Base-by-base conservation (phyloP, 2,797 vertebrate genomes). In the Scyliorhinus canicula region DNA sequence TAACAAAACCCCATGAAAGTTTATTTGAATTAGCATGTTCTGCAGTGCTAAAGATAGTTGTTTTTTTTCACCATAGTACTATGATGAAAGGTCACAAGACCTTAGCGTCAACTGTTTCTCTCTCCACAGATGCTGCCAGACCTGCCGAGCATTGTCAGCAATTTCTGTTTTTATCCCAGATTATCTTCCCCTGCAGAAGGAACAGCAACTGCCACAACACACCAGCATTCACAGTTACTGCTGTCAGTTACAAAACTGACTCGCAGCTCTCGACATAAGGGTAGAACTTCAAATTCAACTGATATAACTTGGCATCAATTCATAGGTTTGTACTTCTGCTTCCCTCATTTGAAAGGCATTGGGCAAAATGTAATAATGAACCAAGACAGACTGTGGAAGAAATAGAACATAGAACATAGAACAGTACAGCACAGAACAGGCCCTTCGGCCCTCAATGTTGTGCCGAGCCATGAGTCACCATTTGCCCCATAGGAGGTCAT, bases 211-310 rank as follows among this genome's bases (percentile, higher is more conserved):
- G 86, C 52, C 52, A 88, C 40, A 82, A 88, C 52, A 88, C 31
- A 28, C 12, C 86, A 90, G 28, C 57, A 90, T 90, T 90, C 52
- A 90, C 86, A 57, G 85, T 57, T 88, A 52, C 55, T 88, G 85
- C 85, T 55, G 85, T 35, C 50, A 60, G n/a, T 2, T 60, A 28
- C 55, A 90, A 90, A n/a, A 35, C 86, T 60, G 86, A 90, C 86
- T 90, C 86, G 60, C 14, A 60, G 86, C 52, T n/a, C 28, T 60
- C 60, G 86, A 50, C 47, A 85, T 24, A n/a, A 85, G 84, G 52
- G 84, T 9, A 50, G 50, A 57, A 90, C 28, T 90, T n/a, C 55
- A n/a, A 90, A n/a, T 90, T 90, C 47, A 88, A 52, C 85, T 90
- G 21, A 90, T 52, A 60, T 90, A 19, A 35, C 31, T 35, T 90